Percentiles rank a stretch among this genome's conserved stretches.
Evolutionary conservation across 1,140 invertebrate species (phyloP).

Genomic region (Drosophila murphyi): DNA sequence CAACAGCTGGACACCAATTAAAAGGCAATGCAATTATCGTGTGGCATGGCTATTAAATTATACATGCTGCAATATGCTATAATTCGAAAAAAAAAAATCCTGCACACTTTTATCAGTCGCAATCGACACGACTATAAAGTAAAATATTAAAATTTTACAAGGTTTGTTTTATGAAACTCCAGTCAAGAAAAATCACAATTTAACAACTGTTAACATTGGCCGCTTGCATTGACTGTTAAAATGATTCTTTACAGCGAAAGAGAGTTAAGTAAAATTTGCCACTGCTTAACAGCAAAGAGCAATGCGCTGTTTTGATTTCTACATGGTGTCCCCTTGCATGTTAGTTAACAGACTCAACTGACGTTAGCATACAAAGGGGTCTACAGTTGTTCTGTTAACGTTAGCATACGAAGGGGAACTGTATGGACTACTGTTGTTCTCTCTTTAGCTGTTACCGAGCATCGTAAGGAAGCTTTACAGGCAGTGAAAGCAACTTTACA

Average conservation of each 20-base stretch:
- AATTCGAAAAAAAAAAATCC: background rate
- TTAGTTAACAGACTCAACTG: background rate
- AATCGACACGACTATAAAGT: too few species aligned
- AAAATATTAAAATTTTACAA: too few species aligned
- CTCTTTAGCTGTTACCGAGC: constrained; percentile 21
- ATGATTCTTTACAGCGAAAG: background rate
- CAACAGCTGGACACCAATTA: constrained; percentile 19
- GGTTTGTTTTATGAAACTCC: too few species aligned
- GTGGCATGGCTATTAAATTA: background rate
- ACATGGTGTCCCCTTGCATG: background rate
- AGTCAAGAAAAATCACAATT: background rate
- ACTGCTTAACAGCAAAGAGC: background rate
- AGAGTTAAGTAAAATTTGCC: too few species aligned
- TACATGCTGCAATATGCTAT: background rate
- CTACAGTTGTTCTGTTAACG: background rate
- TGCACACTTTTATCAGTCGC: background rate
- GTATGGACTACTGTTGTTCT: background rate
- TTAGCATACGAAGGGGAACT: constrained; percentile 2
- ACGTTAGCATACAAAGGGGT: background rate
- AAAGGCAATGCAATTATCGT: constrained; percentile 5
- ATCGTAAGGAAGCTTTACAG: background rate
- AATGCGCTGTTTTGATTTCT: background rate
- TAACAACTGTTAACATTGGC: background rate
- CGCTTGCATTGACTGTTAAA: too few species aligned
- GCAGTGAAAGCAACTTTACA: too few species aligned